Percentiles rank a stretch among this genome's conserved stretches.
Conservation (phyloP, 2,113 vertebrate genomes). For the Salvelinus fontinalis region DNA sequence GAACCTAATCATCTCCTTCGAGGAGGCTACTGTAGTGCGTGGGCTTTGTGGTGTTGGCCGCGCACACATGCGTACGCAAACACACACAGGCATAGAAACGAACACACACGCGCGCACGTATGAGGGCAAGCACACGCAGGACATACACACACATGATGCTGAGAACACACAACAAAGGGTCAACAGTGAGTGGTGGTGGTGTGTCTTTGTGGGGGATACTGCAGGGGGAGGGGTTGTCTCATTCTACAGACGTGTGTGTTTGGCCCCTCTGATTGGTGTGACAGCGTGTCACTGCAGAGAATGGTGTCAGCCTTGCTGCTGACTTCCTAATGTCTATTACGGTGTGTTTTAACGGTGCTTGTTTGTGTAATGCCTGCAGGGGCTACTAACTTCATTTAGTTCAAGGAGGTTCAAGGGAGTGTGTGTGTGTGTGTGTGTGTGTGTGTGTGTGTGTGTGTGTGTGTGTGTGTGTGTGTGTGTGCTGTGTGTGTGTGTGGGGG, state of each 20-base stretch:
- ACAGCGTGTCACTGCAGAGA: slow-evolving; percentile 64
- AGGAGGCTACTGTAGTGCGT: not conserved
- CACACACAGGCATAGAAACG: too few species aligned
- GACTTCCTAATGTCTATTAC: slow-evolving; percentile 57
- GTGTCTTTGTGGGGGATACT: slow-evolving; percentile 42
- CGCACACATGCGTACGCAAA: not conserved
- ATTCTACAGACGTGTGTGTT: slow-evolving; percentile 63
- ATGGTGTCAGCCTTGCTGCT: slow-evolving; percentile 52
- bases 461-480: not conserved
- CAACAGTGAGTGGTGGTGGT: not conserved
- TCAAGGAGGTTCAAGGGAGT: slow-evolving; percentile 39
- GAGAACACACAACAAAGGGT: not conserved
- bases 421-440: not conserved
- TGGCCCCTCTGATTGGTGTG: slow-evolving; percentile 65
- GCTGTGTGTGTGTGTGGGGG: not conserved
- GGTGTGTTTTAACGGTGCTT: slow-evolving; percentile 43
- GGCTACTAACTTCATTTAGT: slow-evolving; percentile 55
- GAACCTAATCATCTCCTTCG: slow-evolving; percentile 53
- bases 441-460: not conserved
- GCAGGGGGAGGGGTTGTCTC: slow-evolving; percentile 65
- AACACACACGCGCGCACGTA: too few species aligned
- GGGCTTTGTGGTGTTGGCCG: not conserved
- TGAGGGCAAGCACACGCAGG: too few species aligned
- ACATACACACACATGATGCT: not conserved
- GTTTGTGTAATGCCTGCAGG: slow-evolving; percentile 49